These are phyloP conservation scores for Hipposideros larvatus DNA, from an alignment of 2,797 vertebrate genomes.

Conservation along the genomic window DNA sequence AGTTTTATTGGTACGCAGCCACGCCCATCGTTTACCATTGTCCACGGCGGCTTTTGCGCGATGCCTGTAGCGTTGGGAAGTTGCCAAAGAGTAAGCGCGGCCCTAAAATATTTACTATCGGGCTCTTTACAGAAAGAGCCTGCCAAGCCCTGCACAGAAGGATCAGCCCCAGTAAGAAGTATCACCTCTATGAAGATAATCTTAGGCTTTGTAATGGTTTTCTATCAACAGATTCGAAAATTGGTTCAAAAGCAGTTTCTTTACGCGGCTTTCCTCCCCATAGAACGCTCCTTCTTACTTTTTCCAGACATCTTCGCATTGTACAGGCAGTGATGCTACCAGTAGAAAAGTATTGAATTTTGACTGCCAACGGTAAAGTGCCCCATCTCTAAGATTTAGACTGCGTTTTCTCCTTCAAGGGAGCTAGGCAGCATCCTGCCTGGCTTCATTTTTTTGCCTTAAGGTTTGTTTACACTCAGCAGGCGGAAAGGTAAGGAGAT, in stretches of 20 bases:
- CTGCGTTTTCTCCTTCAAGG: slow-evolving; percentile 63
- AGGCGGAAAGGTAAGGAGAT: slow-evolving; percentile 81
- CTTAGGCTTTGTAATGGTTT: not conserved
- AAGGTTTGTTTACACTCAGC: slow-evolving; percentile 81
- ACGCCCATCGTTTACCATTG: not conserved
- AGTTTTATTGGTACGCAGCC: slow-evolving; percentile 25
- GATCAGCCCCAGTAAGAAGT: not conserved
- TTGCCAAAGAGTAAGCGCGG: not conserved
- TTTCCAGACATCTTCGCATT: not conserved
- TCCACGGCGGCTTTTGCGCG: not conserved
- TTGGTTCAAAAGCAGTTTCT: not conserved
- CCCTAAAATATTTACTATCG: not conserved
- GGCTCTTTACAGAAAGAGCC: not conserved
- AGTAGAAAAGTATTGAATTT: not conserved
- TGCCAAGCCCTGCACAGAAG: not conserved
- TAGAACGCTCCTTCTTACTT: not conserved
- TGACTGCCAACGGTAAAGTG: not conserved
- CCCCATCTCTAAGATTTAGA: slow-evolving; percentile 16
- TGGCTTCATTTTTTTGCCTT: slow-evolving; percentile 38
- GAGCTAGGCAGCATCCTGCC: not conserved
- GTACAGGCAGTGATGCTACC: rapidly evolving
- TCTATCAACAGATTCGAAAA: not conserved
- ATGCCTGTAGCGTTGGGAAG: not conserved
- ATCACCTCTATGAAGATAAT: not conserved
- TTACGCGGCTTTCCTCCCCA: not conserved